A percentile compares a stretch with the other conserved stretches of the same genome.
Evolutionary conservation across 2,113 vertebrate genomes (phyloP).

Genomic region (Calidris pygmaea): DNA sequence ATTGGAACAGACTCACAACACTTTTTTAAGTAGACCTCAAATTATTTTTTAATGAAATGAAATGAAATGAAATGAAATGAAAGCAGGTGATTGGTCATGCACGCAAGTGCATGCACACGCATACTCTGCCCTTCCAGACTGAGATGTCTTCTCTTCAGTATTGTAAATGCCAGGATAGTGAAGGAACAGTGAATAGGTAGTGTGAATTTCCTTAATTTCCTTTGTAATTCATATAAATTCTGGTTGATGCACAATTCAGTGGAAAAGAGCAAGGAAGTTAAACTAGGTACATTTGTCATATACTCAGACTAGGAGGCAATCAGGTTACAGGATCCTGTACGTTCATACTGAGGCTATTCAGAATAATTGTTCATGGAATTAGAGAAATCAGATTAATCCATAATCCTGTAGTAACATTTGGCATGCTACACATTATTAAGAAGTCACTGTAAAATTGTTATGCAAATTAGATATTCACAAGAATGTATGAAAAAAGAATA

Average conservation of each 20-base stretch:
- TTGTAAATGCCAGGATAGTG: neutral
- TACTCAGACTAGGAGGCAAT: neutral
- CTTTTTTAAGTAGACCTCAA: neutral
- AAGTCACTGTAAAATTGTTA: slow-evolving; percentile 11
- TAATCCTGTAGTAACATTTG: slow-evolving; percentile 4
- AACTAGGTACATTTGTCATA: neutral
- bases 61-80: neutral
- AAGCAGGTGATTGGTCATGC: neutral
- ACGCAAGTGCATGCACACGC: neutral
- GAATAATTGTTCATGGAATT: neutral
- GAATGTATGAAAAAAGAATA: neutral
- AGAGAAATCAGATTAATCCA: slow-evolving; percentile 20
- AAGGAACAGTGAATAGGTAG: neutral
- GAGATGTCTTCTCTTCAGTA: neutral
- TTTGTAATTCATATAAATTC: neutral
- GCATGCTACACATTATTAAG: neutral
- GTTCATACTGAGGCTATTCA: neutral
- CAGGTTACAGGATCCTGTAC: neutral
- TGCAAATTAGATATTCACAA: slow-evolving; percentile 15
- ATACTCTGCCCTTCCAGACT: neutral
- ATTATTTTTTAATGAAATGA: neutral
- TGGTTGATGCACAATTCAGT: neutral
- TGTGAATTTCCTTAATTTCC: neutral
- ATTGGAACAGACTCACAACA: neutral
- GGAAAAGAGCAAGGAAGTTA: neutral